These are phyloP conservation scores for Zaprionus tsacasi DNA, from an alignment of 1,140 invertebrate species.

Conservation along the genomic window DNA sequence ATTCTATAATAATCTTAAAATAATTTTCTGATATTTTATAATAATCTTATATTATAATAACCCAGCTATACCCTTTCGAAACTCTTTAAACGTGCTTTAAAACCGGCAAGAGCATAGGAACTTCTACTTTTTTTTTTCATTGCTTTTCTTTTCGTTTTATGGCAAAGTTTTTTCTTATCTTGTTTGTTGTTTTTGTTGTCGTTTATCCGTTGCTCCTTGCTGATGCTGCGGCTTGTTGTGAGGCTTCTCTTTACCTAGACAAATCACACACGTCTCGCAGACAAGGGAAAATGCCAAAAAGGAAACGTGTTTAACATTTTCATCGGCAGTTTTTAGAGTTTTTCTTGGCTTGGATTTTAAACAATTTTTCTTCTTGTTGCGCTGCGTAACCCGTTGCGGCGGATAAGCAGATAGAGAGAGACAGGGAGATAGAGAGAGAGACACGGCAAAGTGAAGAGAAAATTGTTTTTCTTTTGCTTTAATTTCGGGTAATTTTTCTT, in stretches of 20 bases:
- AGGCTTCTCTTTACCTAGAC: slow-evolving; percentile 48
- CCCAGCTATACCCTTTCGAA: too few relatives aligned
- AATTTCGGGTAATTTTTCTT: slow-evolving; percentile 82
- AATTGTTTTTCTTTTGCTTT: slow-evolving; percentile 82
- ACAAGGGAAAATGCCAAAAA: slow-evolving; percentile 47
- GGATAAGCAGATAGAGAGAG: slow-evolving; percentile 9
- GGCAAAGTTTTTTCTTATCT: slow-evolving; percentile 48
- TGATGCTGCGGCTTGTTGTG: slow-evolving; percentile 30
- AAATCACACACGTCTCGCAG: slow-evolving; percentile 61
- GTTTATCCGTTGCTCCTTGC: slow-evolving; percentile 30
- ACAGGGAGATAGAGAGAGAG: background rate
- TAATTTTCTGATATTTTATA: too few relatives aligned
- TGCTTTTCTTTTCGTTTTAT: slow-evolving; percentile 45
- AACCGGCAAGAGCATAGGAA: slow-evolving; percentile 17
- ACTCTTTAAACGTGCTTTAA: background rate
- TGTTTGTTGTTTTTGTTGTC: slow-evolving; percentile 29
- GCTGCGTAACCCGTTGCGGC: slow-evolving; percentile 58
- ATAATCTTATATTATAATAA: too few relatives aligned
- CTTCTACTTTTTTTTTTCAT: slow-evolving; percentile 45
- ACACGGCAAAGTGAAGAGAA: slow-evolving; percentile 49
- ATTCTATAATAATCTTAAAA: too few relatives aligned
- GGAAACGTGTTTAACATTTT: slow-evolving; percentile 76
- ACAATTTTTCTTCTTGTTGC: slow-evolving; percentile 75
- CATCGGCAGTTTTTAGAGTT: slow-evolving; percentile 46
- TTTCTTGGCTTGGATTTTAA: slow-evolving; percentile 59